phyloP scores from a whole-genome alignment of 2,797 vertebrate species.

The Micrastur ruficollis region DNA sequence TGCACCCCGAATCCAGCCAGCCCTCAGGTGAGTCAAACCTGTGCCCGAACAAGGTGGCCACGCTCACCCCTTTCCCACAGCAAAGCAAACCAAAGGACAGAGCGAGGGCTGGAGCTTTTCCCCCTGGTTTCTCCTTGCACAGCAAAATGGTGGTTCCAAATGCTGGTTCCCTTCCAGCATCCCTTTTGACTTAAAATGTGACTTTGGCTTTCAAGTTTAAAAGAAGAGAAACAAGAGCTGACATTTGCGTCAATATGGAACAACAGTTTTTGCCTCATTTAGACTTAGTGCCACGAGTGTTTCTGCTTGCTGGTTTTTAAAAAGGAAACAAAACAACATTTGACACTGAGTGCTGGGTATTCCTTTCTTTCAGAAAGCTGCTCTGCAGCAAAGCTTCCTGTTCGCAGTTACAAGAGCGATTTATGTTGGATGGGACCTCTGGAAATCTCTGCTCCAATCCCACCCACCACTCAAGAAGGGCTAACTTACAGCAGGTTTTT shows the following conservation, averaged over 20 bases:
- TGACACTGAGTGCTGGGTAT: background rate
- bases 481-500: fast-evolving
- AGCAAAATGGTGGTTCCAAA: background rate
- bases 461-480: background rate
- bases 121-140: background rate
- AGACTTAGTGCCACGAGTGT: background rate
- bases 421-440: background rate
- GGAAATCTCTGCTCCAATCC: background rate
- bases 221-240: conserved; percentile 22
- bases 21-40: background rate
- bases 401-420: background rate
- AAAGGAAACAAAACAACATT: background rate
- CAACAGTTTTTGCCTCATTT: conserved; percentile 1
- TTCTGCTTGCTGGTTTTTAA: background rate
- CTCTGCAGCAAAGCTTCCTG: background rate
- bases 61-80: background rate
- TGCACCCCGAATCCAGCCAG: background rate
- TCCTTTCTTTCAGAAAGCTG: background rate
- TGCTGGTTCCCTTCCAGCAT: background rate
- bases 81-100: background rate
- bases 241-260: background rate
- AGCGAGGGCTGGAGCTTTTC: background rate
- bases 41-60: background rate
- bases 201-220: conserved; percentile 21
- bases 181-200: conserved; percentile 15